Evolutionary conservation across 2,113 vertebrate genomes (phyloP), one percentile per base, ranked within the genome.

Genomic region (Phalacrocorax aristotelis): DNA sequence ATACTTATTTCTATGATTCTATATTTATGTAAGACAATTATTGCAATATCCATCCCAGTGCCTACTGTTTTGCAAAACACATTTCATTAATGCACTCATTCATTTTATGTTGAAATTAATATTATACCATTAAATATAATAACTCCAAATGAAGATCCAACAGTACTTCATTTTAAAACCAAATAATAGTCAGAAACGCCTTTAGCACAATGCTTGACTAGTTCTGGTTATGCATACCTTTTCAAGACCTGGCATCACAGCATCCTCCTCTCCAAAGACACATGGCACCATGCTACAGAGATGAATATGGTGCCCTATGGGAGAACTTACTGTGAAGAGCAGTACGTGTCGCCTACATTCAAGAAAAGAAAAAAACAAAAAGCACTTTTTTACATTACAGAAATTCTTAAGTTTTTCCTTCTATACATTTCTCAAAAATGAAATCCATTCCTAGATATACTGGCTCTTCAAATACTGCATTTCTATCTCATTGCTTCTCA

Each of bases 211-310:
- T 27, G 36, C 36, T 71, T 95, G 26, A 76, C 38, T 81, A 87
- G 51, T 71, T 74, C 76, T 90, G 36, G 80, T 44, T 85, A 96
- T 52, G 65, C 69, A 86, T 97, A 99, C 99, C 98, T 98, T 98
- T 87, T 98, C 97, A 57, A 99, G 98, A 82, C 94, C 66, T 96
- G 98, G 96, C 83, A 99, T 97, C 93, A 99, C 95, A 52, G 83
- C 86, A 46, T 99, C 99, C 94, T 99, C 99, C 58, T 99, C 99
- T 89, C 98, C 99, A 71, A 99, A 98, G 68, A 98, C 89, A 87
- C 99, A 99, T 2, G 98, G 98, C 13, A 98, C 98, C 96, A 95
- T 98, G 96, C 99, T 98, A 96, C 98, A 99, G 64, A 99, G 92
- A 34, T 98, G 98, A 81, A 99, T 32, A 79, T 99, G 91, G 83